Evolutionary conservation across 2,113 vertebrate genomes (phyloP).

Genomic region (Mesocricetus auratus): DNA sequence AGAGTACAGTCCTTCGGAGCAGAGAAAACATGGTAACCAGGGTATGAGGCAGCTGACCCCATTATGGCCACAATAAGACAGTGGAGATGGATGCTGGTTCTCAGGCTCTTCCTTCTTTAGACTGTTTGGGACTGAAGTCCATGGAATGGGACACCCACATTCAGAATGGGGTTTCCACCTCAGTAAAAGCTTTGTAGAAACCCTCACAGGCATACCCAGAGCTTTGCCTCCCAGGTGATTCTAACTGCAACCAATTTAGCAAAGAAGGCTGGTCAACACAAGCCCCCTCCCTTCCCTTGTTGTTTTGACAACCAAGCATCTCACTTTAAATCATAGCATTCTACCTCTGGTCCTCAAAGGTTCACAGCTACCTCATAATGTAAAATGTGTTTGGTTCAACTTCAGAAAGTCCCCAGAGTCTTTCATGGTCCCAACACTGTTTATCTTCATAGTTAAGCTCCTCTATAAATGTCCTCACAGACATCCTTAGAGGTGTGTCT

Average conservation of each 20-base stretch:
- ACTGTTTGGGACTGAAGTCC: neutral
- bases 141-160: neutral
- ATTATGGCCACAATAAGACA: neutral
- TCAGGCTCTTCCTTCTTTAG: neutral
- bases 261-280: neutral
- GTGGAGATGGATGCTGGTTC: neutral
- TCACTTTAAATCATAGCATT: neutral
- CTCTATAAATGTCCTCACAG: neutral
- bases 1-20: neutral
- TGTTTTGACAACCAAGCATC: neutral
- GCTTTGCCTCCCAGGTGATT: neutral
- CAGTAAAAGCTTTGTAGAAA: neutral
- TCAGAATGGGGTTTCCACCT: neutral
- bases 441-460: neutral
- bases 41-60: neutral
- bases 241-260: neutral
- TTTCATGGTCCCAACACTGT: neutral
- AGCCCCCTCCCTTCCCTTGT: neutral
- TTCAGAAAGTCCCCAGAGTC: neutral
- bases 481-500: neutral
- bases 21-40: neutral
- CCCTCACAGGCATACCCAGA: neutral
- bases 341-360: neutral
- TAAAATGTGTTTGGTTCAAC: neutral
- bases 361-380: neutral